Percentiles rank a stretch among this genome's conserved stretches.
phyloP scores from a whole-genome alignment of 2,888 invertebrate species.

The Polia nebulosa region DNA sequence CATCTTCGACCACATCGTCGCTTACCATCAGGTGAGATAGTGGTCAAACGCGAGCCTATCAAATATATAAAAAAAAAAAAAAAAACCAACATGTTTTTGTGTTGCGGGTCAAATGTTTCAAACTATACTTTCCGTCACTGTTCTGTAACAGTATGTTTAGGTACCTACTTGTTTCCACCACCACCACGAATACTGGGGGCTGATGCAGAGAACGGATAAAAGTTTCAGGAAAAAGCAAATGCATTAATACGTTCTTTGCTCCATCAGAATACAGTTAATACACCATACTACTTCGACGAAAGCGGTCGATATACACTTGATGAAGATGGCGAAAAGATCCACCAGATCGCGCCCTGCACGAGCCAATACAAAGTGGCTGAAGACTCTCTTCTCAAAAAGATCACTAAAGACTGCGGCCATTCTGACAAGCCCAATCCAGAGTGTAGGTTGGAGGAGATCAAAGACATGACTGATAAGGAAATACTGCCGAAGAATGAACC shows the following conservation, averaged over 20 bases:
- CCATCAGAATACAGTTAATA: slow-evolving; percentile 66
- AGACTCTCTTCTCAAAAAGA: slow-evolving; percentile 69
- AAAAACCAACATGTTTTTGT: too few relatives aligned
- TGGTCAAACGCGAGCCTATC: too few relatives aligned
- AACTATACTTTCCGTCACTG: too few relatives aligned
- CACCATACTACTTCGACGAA: slow-evolving; percentile 76
- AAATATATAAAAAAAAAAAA: too few relatives aligned
- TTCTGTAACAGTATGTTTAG: too few relatives aligned
- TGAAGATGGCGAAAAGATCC: slow-evolving; percentile 72
- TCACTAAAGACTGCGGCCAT: slow-evolving; percentile 78
- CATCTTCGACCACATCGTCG: too few relatives aligned
- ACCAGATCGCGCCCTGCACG: slow-evolving; percentile 78
- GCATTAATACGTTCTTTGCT: not conserved
- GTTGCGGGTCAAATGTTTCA: too few relatives aligned
- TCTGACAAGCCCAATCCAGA: slow-evolving; percentile 64
- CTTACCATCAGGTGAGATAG: too few relatives aligned
- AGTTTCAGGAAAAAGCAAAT: too few relatives aligned
- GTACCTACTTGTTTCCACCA: too few relatives aligned
- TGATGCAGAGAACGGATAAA: too few relatives aligned
- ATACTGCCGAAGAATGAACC: slow-evolving; percentile 70
- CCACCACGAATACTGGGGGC: too few relatives aligned
- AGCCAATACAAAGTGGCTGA: slow-evolving; percentile 75
- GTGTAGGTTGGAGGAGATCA: slow-evolving; percentile 70
- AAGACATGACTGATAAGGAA: slow-evolving; percentile 65
- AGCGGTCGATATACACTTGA: slow-evolving; percentile 76